Evolutionary conservation across 2,888 invertebrate genomes (phyloP).

Genomic region (Allygus modestus): DNA sequence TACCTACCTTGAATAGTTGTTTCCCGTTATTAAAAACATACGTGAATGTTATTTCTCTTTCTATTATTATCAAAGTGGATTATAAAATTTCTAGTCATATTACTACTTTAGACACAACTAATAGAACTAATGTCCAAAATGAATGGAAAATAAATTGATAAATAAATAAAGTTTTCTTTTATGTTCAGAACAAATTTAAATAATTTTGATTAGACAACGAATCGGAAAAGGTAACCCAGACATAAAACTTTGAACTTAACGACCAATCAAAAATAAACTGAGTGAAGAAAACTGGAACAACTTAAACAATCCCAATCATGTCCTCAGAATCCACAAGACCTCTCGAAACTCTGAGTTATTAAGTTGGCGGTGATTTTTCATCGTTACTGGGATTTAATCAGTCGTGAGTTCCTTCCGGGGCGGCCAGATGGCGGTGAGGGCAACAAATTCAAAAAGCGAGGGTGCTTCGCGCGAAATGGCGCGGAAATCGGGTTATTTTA

Average conservation of each 20-base stretch:
- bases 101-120: too few relatives aligned
- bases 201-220: too few relatives aligned
- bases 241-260: neutral
- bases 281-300: slow-evolving; percentile 27
- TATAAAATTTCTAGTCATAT: too few relatives aligned
- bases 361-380: slow-evolving; percentile 63
- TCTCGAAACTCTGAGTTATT: slow-evolving; percentile 62
- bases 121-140: too few relatives aligned
- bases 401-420: slow-evolving; percentile 62
- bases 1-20: too few relatives aligned
- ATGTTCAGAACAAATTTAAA: too few relatives aligned
- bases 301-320: slow-evolving; percentile 53
- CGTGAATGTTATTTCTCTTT: too few relatives aligned
- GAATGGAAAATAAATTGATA: too few relatives aligned
- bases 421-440: slow-evolving; percentile 62
- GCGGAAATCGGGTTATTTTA: slow-evolving; percentile 59
- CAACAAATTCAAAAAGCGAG: slow-evolving; percentile 63
- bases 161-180: too few relatives aligned
- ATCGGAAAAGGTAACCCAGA: neutral
- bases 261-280: slow-evolving; percentile 10
- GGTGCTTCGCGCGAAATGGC: slow-evolving; percentile 59
- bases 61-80: too few relatives aligned
- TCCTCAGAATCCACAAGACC: slow-evolving; percentile 51
- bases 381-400: slow-evolving; percentile 62
- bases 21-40: too few relatives aligned